These are phyloP conservation scores for Ectemnius cavifrons DNA, from an alignment of 2,888 invertebrate genomes.

Conservation along the genomic window DNA sequence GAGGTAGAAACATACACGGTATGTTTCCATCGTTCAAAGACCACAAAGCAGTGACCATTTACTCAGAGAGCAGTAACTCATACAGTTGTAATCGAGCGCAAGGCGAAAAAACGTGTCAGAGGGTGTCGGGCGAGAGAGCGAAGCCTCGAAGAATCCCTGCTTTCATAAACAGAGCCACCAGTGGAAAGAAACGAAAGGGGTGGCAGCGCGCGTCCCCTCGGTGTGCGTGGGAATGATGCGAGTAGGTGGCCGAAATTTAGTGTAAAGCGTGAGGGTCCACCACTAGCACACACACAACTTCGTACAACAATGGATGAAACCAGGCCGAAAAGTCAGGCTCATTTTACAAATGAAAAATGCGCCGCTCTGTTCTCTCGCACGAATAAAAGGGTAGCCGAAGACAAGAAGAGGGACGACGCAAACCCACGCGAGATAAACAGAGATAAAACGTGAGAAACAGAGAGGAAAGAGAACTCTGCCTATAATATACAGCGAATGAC, in stretches of 20 bases:
- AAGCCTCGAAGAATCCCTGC: no score
- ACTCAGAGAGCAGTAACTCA: no score
- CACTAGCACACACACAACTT: neutral
- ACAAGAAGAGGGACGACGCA: neutral
- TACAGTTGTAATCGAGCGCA: no score
- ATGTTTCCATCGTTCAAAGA: no score
- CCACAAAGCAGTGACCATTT: no score
- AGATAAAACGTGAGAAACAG: neutral
- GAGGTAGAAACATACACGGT: no score
- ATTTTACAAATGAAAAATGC: conserved; percentile 8
- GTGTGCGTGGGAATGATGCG: no score
- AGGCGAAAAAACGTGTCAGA: no score
- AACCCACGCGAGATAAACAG: neutral
- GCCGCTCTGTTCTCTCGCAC: neutral
- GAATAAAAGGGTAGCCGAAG: neutral
- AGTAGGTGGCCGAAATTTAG: neutral
- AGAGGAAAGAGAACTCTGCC: neutral
- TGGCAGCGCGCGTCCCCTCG: no score
- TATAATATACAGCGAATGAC: neutral
- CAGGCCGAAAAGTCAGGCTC: conserved; percentile 6
- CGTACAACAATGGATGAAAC: neutral
- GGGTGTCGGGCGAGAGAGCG: no score
- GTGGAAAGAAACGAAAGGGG: no score
- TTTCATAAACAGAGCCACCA: no score
- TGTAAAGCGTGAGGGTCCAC: neutral